These are phyloP conservation scores for Dorcus parallelipipedus DNA, from an alignment of 2,888 invertebrate genomes.

Conservation along the genomic window DNA sequence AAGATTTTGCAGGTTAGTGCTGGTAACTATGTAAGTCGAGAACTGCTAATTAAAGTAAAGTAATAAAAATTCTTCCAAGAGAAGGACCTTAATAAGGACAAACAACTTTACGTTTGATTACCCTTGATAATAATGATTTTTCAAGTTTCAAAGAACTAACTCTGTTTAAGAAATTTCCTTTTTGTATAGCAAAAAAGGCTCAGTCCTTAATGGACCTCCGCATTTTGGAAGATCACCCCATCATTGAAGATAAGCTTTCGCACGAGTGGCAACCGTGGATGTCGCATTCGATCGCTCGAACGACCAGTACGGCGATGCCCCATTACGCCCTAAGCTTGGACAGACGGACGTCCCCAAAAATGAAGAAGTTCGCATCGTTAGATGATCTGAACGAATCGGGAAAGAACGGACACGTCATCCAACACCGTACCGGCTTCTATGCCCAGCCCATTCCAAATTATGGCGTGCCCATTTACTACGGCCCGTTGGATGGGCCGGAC, in stretches of 20 bases:
- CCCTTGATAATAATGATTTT: too few relatives aligned
- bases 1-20: conserved; percentile 13
- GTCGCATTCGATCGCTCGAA: conserved; percentile 35
- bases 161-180: too few relatives aligned
- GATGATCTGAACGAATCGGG: conserved; percentile 39
- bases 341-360: conserved; percentile 24
- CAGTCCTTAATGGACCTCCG: conserved; percentile 48
- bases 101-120: too few relatives aligned
- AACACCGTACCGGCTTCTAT: conserved; percentile 45
- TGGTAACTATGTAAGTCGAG: neutral
- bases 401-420: conserved; percentile 36
- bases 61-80: too few relatives aligned
- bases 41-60: neutral
- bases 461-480: conserved; percentile 48
- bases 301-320: conserved; percentile 27
- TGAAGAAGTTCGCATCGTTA: conserved; percentile 43
- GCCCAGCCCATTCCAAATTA: conserved; percentile 46
- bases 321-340: conserved; percentile 28
- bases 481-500: conserved; percentile 48
- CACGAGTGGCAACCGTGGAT: conserved; percentile 35
- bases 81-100: too few relatives aligned
- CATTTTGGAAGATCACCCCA: conserved; percentile 31
- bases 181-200: conserved; percentile 40
- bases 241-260: conserved; percentile 28
- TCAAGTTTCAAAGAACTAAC: too few relatives aligned